Evolutionary conservation across 2,888 invertebrate species (phyloP), one percentile per base, ranked within the genome.

Genomic region (Zootermopsis nevadensis): DNA sequence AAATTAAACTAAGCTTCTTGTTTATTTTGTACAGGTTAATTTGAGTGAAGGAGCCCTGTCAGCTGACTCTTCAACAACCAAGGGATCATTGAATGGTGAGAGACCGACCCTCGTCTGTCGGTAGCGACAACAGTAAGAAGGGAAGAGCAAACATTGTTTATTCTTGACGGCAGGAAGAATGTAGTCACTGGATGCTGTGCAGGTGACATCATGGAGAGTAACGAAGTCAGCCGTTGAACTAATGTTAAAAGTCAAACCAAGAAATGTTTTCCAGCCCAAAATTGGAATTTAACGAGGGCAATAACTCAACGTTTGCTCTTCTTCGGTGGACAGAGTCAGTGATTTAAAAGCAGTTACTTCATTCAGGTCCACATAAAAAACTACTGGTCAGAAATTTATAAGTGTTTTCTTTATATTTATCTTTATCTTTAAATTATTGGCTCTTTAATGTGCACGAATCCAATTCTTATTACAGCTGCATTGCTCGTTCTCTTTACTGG

Each of bases 81-180:
- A 66, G 66, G 33, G 27, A 27, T 0, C 60, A n/a, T n/a, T 38
- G 38, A 42, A 35, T 79, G 79, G 79, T 79, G 79, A 79, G 79
- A 48, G 66, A 33, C 31, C 19, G 33, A 33, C 69, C 35, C 69
- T 69, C 69, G 33, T 69, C 35, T 69, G 69, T 33, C 69, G 33
- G 33, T 69, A 69, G 69, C 69, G 33, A 69, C 74, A n/a, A 38
- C 74, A 42, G 74, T 74, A 42, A 42, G 38, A 42, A 8, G 74
- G 74, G 74, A 38, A 22, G 33, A 33, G 33, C 27, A 66, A 66
- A n/a, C 66, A 27, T 10, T 38, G 4, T 38, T 38, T 38, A 4
- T 38, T 4, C 38, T 38, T 38, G 38, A 38, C 38, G 38, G 38
- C 38, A 38, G 10, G 38, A 38, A 7, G 6, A 38, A n/a, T n/a